Evolutionary conservation across 2,113 vertebrate species (phyloP).

Genomic region (Limnothrissa miodon): DNA sequence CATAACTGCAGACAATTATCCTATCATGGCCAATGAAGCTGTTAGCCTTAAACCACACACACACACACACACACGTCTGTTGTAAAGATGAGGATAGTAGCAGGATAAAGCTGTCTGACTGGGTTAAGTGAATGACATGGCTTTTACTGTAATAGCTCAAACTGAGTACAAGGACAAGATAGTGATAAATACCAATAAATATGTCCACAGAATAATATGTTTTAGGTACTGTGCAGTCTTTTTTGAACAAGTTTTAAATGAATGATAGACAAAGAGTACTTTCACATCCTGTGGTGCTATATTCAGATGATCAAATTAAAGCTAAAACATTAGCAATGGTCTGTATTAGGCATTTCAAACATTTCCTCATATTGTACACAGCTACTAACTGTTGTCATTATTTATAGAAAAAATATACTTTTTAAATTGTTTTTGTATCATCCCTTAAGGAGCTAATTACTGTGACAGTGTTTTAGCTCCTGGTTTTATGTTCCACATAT

Average conservation of each 20-base stretch:
- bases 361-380: no score
- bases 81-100: not conserved
- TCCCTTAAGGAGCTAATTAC: not conserved
- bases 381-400: no score
- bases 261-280: no score
- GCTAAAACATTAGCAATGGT: no score
- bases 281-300: no score
- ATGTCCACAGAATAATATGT: not conserved
- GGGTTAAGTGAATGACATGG: not conserved
- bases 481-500: not conserved
- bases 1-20: constrained; percentile 10
- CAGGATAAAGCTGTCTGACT: not conserved
- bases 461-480: not conserved
- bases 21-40: not conserved
- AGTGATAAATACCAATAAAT: not conserved
- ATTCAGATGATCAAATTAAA: no score
- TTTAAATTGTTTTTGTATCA: not conserved
- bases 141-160: not conserved
- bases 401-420: no score
- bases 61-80: not conserved
- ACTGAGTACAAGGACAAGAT: not conserved
- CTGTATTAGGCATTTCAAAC: no score
- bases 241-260: no score
- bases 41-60: not conserved
- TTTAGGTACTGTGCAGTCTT: not conserved